Conservation (phyloP, 2,113 vertebrate species). For the Myocastor coypus region DNA sequence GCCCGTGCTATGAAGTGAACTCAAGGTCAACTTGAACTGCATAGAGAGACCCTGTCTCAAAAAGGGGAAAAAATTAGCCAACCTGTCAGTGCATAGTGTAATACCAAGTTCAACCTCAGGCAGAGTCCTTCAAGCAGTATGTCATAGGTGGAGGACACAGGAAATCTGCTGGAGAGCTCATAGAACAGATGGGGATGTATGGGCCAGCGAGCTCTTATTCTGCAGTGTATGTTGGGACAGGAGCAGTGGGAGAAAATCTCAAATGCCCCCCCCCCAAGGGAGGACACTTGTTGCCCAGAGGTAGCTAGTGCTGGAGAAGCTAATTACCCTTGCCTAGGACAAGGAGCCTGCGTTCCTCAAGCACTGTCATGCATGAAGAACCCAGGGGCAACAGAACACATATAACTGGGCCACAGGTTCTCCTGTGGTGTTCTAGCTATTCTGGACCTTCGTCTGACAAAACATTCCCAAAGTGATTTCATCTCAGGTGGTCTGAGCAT, state of each 20-base stretch:
- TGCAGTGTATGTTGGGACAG: not conserved
- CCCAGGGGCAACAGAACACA: not conserved
- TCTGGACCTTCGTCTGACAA: not conserved
- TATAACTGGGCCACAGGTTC: not conserved
- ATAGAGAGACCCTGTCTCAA: too few species aligned
- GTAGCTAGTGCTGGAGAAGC: not conserved
- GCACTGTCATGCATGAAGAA: not conserved
- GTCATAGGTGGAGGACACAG: rapidly evolving
- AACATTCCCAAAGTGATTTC: not conserved
- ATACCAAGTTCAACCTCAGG: not conserved
- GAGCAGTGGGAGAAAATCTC: not conserved
- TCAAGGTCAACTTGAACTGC: too few species aligned
- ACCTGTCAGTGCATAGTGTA: not conserved
- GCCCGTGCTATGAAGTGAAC: too few species aligned
- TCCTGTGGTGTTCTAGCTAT: not conserved
- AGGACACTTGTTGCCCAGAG: not conserved
- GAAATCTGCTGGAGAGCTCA: not conserved
- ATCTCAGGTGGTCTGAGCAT: not conserved
- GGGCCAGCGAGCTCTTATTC: too few species aligned
- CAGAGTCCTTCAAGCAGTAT: not conserved
- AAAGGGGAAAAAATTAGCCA: too few species aligned
- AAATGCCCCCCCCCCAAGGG: rapidly evolving
- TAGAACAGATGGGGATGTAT: too few species aligned
- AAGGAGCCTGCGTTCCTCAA: not conserved
- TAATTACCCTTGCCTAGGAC: not conserved